Conservation (phyloP, 1,140 invertebrate genomes). For the Zophobas morio region DNA sequence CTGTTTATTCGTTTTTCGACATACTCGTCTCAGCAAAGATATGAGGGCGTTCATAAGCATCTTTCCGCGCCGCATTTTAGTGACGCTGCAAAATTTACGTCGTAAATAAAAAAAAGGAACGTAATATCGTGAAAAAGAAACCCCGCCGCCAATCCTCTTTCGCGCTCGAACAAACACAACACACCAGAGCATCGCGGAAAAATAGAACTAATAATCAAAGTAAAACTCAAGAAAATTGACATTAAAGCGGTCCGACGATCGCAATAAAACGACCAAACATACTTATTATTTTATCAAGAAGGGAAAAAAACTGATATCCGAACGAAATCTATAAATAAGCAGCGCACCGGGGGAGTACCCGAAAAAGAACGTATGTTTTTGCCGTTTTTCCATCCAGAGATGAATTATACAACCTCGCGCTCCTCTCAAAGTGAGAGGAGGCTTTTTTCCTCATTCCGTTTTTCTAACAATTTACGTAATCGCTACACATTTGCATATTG, state of each 20-base stretch:
- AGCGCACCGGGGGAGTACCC: neutral
- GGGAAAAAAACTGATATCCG: neutral
- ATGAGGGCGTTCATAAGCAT: too few species aligned
- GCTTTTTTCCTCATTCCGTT: slow-evolving; percentile 3
- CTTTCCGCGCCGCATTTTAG: too few species aligned
- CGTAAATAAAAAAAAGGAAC: too few species aligned
- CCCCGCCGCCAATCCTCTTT: too few species aligned
- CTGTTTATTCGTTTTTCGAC: too few species aligned
- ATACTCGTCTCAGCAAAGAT: too few species aligned
- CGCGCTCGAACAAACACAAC: too few species aligned
- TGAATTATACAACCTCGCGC: slow-evolving; percentile 16
- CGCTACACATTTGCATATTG: neutral
- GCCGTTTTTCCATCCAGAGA: slow-evolving; percentile 6
- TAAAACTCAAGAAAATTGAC: neutral
- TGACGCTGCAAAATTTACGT: too few species aligned
- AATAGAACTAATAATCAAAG: slow-evolving; percentile 17
- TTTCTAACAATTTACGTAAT: slow-evolving; percentile 1
- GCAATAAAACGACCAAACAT: slow-evolving; percentile 18
- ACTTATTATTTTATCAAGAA: slow-evolving; percentile 2
- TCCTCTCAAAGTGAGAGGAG: neutral
- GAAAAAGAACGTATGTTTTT: slow-evolving; percentile 16
- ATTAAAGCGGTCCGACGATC: slow-evolving; percentile 2
- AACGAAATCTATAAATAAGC: slow-evolving; percentile 8
- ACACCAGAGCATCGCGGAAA: neutral
- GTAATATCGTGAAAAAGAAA: too few species aligned